Evolutionary conservation across 2,113 vertebrate genomes (phyloP).

Genomic region (Paramormyrops kingsleyae): DNA sequence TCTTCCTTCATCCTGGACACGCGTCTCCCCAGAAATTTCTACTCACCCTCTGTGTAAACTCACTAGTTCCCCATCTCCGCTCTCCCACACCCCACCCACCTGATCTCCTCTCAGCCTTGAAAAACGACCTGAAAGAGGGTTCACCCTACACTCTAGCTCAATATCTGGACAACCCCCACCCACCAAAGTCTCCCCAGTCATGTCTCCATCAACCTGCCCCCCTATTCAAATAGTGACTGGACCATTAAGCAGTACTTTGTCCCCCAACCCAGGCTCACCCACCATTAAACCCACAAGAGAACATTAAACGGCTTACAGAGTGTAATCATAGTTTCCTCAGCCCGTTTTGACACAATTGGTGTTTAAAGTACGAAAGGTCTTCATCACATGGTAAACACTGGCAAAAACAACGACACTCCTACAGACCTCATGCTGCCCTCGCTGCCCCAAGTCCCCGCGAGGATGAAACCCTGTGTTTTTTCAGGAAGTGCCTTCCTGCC

Average conservation of each 20-base stretch:
- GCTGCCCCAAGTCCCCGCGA: background rate
- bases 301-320: too few relatives aligned
- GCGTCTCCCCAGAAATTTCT: conserved; percentile 18
- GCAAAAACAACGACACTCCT: background rate
- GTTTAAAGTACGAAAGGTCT: background rate
- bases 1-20: background rate
- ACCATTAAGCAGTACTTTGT: background rate
- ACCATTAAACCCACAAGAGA: background rate
- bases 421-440: background rate
- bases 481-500: conserved; percentile 12
- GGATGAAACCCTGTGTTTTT: background rate
- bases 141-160: background rate
- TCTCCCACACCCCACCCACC: background rate
- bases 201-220: background rate
- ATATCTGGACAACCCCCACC: background rate
- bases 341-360: background rate
- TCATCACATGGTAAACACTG: background rate
- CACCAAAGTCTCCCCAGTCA: background rate
- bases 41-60: conserved; percentile 1
- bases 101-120: background rate
- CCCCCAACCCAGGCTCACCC: background rate
- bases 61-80: background rate
- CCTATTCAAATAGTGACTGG: background rate
- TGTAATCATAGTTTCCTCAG: background rate
- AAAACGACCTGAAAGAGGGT: background rate